A percentile compares a stretch with the other conserved stretches of the same genome.
These are phyloP conservation scores for Clavelina lepadiformis DNA, from an alignment of 23 tunicate genomes.

Conservation along the genomic window DNA sequence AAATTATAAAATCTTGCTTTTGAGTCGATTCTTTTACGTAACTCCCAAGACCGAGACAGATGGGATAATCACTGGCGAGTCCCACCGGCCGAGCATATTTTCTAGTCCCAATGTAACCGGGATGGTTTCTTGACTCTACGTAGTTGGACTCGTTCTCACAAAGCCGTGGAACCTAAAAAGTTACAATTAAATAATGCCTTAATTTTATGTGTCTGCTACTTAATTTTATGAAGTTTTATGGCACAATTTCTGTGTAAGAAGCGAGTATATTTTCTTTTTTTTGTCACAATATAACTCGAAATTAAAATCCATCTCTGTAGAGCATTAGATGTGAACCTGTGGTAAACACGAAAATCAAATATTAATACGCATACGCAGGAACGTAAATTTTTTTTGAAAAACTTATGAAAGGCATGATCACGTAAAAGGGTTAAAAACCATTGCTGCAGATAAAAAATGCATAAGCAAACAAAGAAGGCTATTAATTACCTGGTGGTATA, in stretches of 20 bases:
- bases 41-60: slow-evolving; percentile 55
- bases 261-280: no score
- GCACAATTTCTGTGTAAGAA: no score
- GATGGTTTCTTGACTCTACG: slow-evolving; percentile 27
- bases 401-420: no score
- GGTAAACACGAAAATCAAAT: no score
- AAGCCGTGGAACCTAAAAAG: slow-evolving; percentile 2
- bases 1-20: slow-evolving; percentile 16
- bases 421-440: not conserved
- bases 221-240: no score
- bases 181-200: not conserved
- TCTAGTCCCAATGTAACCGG: slow-evolving; percentile 37
- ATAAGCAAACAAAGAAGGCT: not conserved
- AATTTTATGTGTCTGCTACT: no score
- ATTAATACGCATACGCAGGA: no score
- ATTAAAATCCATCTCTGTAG: no score
- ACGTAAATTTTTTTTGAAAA: no score
- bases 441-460: not conserved
- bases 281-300: no score
- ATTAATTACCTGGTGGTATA: slow-evolving; percentile 33
- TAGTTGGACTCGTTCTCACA: slow-evolving; percentile 16
- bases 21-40: slow-evolving; percentile 23
- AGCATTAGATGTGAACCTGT: no score
- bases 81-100: slow-evolving; percentile 46
- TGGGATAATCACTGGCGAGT: slow-evolving; percentile 29